These are phyloP conservation scores for Caerostris extrusa DNA, from an alignment of 1,140 invertebrate species.

Conservation along the genomic window DNA sequence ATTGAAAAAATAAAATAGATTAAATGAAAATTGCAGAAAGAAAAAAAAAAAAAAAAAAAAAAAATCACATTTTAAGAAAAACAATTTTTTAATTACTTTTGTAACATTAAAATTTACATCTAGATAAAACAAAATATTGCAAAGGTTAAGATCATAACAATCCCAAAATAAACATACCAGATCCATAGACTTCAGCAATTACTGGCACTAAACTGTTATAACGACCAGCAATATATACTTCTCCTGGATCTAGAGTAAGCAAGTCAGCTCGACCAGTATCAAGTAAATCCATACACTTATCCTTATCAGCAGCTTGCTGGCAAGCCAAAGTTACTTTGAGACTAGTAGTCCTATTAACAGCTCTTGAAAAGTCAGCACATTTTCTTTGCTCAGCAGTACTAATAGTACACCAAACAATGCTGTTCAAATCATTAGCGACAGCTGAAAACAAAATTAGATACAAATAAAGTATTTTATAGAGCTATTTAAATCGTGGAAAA, in stretches of 20 bases:
- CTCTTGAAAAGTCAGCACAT: constrained; percentile 87
- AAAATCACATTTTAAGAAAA: no score
- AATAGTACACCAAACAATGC: constrained; percentile 88
- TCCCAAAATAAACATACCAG: constrained; percentile 52
- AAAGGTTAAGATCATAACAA: no score
- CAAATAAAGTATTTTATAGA: no score
- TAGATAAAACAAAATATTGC: no score
- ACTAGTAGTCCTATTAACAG: constrained; percentile 81
- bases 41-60: no score
- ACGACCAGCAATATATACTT: constrained; percentile 94
- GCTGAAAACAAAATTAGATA: neutral
- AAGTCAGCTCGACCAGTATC: constrained; percentile 89
- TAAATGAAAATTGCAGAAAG: no score
- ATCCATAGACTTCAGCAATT: constrained; percentile 82
- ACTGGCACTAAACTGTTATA: constrained; percentile 96
- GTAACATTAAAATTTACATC: no score
- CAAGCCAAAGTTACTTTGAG: constrained; percentile 78
- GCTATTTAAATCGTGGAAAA: no score
- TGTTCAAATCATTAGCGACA: neutral
- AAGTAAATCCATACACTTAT: constrained; percentile 83
- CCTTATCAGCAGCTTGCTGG: constrained; percentile 78
- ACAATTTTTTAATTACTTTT: no score
- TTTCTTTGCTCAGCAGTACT: constrained; percentile 88
- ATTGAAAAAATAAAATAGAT: no score
- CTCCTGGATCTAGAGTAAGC: constrained; percentile 93